These are phyloP conservation scores for Sebastes alutus DNA, from an alignment of 2,797 vertebrate genomes.

Conservation along the genomic window DNA sequence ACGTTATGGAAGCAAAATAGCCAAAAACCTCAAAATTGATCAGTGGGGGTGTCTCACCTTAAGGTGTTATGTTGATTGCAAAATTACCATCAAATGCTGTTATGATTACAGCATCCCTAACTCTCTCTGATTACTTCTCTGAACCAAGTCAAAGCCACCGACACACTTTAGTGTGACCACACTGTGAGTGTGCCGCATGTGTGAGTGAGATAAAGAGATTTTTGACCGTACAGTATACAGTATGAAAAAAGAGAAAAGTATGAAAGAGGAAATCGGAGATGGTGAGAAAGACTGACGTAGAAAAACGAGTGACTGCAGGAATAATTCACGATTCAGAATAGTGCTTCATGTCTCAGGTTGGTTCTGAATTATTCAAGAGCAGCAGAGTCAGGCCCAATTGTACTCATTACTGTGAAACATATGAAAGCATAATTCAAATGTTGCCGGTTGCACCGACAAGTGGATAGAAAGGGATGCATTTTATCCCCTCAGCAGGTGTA, in stretches of 20 bases:
- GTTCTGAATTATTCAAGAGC: constrained; percentile 64
- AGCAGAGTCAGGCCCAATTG: constrained; percentile 51
- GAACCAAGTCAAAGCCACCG: neutral
- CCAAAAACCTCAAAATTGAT: too few species aligned
- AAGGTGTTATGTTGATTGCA: neutral
- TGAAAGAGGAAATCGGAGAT: neutral
- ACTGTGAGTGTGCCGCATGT: neutral
- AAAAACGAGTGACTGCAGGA: constrained; percentile 23
- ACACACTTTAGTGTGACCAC: neutral
- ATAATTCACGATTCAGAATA: constrained; percentile 42
- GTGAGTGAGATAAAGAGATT: neutral
- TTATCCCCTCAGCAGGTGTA: constrained; percentile 22
- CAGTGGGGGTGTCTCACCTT: too few species aligned
- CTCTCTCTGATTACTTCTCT: constrained; percentile 1
- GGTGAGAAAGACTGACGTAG: constrained; percentile 2
- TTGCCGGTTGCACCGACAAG: constrained; percentile 13
- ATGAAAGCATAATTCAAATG: constrained; percentile 56
- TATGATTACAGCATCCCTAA: neutral
- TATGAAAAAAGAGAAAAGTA: neutral
- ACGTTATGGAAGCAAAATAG: neutral
- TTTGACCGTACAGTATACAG: neutral
- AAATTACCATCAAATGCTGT: neutral
- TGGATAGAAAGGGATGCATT: constrained; percentile 25
- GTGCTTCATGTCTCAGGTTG: constrained; percentile 63
- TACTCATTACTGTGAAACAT: constrained; percentile 55